These are phyloP conservation scores for Furcifer pardalis DNA, from an alignment of 2,797 vertebrate genomes.

Conservation along the genomic window DNA sequence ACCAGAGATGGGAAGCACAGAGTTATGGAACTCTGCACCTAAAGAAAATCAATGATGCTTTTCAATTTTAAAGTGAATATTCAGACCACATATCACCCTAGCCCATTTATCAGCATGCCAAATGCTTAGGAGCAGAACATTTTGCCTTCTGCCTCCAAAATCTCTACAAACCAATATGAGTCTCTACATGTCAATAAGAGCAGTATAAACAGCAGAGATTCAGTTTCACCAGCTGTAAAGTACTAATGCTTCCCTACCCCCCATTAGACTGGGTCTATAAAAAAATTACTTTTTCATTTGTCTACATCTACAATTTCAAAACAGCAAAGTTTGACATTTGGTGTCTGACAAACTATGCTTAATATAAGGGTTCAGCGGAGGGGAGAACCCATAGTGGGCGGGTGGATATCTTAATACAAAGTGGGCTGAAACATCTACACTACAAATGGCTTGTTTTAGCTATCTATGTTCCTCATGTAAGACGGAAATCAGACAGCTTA, in stretches of 20 bases:
- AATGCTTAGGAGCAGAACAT: neutral
- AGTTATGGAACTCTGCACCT: neutral
- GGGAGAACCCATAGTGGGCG: conserved; percentile 63
- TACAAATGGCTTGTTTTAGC: conserved; percentile 79
- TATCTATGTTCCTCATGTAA: conserved; percentile 74
- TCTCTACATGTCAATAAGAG: conserved; percentile 47
- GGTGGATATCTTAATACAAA: conserved; percentile 72
- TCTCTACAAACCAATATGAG: conserved; percentile 27
- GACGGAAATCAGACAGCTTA: conserved; percentile 86
- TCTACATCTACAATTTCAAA: conserved; percentile 66
- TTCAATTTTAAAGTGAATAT: neutral
- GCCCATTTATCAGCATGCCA: neutral
- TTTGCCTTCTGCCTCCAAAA: neutral
- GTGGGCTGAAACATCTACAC: conserved; percentile 68
- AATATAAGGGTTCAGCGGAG: conserved; percentile 64
- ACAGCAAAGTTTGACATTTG: conserved; percentile 71
- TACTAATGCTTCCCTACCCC: conserved; percentile 54
- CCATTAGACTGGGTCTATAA: conserved; percentile 67
- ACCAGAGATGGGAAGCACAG: neutral
- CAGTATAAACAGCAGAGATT: conserved; percentile 54
- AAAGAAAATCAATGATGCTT: neutral
- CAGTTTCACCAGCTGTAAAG: conserved; percentile 62
- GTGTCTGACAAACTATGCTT: conserved; percentile 70
- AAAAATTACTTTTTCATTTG: conserved; percentile 70
- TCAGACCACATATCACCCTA: neutral